Base-by-base conservation (phyloP, 2,113 vertebrate species). In the Phrynosoma platyrhinos region DNA sequence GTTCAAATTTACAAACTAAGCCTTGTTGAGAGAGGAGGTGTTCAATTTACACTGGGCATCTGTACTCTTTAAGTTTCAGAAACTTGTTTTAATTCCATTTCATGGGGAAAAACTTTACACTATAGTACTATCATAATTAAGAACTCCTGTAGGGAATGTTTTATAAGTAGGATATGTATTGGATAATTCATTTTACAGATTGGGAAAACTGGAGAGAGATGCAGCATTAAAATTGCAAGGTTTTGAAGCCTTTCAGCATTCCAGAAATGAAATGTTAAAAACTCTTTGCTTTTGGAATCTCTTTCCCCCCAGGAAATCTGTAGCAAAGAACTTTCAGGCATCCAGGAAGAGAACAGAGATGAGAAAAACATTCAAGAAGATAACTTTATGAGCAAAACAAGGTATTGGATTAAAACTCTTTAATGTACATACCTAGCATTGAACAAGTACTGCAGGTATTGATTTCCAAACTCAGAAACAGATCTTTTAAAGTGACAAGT, bases 281-380 rank as follows among this genome's bases (percentile, higher is more conserved):
- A 27, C 2, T 72, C 21, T 9, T 89, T 86, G 80, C 23, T n/a
- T 16, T 79, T 52, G 0, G 88, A 14, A 93, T 91, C 92, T 20
- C 93, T 69, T 30, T 69, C 88, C 94, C 92, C 42, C 88, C 94
- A 97, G 94, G 94, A 97, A 82, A 86, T 90, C 85, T 90, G 85
- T 89, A 86, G 92, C 90, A 94, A 94, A 62, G 94, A 96, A 90
- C 91, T 93, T 88, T 94, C 91, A 78, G 74, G 76, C 32, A 8
- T 92, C 79, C 93, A 92, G 85, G 91, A 89, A 84, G 90, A 87
- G 66, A n/a, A 7, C 40, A 93, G 92, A 91, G 82, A 79, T 86
- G 79, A 92, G n/a, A 55, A 82, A 91, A 10, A 2, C 58, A 88
- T 77, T 86, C 86, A 93, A 87, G 88, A 89, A 0, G 85, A 68